These are phyloP conservation scores for Oophaga pumilio DNA, from an alignment of 2,113 vertebrate species.

Conservation along the genomic window DNA sequence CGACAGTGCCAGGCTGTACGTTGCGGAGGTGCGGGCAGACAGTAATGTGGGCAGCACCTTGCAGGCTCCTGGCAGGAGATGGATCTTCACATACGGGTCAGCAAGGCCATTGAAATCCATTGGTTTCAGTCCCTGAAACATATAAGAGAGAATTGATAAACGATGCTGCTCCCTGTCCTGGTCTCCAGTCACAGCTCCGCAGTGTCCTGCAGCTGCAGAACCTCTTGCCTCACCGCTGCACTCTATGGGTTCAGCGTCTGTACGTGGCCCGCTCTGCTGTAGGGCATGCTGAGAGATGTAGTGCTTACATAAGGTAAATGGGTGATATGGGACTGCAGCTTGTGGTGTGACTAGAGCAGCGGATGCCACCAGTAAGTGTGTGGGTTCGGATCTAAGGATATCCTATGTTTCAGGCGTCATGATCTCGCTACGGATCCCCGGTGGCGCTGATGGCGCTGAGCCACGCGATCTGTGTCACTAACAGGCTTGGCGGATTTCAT, in stretches of 20 bases:
- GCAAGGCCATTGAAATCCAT: conserved; percentile 90
- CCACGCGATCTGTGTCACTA: conserved; percentile 23
- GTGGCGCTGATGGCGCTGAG: neutral
- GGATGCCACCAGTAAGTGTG: too few species aligned
- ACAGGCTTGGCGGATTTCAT: conserved; percentile 43
- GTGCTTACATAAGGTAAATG: neutral
- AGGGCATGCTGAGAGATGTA: neutral
- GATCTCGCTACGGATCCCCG: neutral
- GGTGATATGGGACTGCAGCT: neutral
- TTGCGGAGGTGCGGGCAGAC: neutral
- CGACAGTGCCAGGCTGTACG: neutral
- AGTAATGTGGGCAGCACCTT: conserved; percentile 71
- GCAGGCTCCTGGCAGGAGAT: conserved; percentile 86
- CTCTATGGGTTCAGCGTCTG: neutral
- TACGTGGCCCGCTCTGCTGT: neutral
- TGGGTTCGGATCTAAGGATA: too few species aligned
- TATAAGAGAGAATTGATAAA: neutral
- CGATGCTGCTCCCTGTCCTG: too few species aligned
- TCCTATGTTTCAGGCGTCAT: neutral
- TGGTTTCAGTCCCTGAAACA: conserved; percentile 80
- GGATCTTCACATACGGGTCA: conserved; percentile 88
- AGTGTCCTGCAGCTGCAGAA: neutral
- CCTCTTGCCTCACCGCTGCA: neutral
- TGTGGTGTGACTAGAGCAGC: neutral
- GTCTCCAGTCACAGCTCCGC: neutral